These are phyloP conservation scores for Poeciliopsis turneri DNA, from an alignment of 2,797 vertebrate species.

Conservation along the genomic window DNA sequence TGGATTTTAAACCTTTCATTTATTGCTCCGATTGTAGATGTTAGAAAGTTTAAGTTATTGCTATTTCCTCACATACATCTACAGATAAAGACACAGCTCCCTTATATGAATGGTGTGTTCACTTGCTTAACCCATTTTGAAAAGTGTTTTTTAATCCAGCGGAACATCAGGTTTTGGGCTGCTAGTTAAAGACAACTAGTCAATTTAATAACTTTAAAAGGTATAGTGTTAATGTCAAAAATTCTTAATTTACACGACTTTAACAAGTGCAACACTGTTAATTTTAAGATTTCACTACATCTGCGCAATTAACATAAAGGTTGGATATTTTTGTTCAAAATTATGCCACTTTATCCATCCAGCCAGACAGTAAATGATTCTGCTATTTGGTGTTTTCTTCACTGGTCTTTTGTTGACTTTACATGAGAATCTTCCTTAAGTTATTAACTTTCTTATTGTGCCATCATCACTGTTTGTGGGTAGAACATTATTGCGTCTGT, in stretches of 20 bases:
- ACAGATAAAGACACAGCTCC: not conserved
- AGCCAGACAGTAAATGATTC: not conserved
- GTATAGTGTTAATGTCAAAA: not conserved
- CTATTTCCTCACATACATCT: not conserved
- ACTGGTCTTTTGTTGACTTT: not conserved
- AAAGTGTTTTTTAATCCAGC: not conserved
- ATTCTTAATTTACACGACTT: not conserved
- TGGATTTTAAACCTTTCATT: not conserved
- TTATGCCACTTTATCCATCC: not conserved
- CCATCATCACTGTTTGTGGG: slow-evolving; percentile 26
- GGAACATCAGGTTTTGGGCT: not conserved
- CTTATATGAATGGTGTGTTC: not conserved
- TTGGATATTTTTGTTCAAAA: not conserved
- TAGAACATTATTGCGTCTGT: slow-evolving; percentile 14
- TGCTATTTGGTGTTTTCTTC: not conserved
- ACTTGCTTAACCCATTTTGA: not conserved
- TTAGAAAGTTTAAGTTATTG: not conserved
- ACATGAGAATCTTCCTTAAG: slow-evolving; percentile 9
- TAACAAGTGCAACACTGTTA: not conserved
- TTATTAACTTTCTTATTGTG: slow-evolving; percentile 45
- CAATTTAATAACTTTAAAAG: not conserved
- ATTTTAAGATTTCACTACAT: not conserved
- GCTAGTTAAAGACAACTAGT: not conserved
- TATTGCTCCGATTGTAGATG: not conserved
- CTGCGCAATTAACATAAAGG: not conserved